A percentile compares a stretch with the other conserved stretches of the same genome.
Evolutionary conservation across 2,797 vertebrate genomes (phyloP).

Genomic region (Epinephelus awoara): DNA sequence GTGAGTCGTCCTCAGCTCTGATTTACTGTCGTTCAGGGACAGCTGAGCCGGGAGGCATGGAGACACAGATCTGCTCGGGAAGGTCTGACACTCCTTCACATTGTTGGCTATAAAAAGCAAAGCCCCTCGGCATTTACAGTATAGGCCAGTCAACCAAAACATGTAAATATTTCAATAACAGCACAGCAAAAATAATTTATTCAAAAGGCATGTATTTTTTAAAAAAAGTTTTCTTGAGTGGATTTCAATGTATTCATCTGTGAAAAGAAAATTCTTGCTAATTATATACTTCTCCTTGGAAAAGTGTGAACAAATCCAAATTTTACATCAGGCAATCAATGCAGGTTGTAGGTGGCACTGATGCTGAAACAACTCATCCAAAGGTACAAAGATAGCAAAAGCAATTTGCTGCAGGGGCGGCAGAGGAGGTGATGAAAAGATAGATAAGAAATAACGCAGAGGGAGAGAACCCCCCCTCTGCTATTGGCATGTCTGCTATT

Average conservation of each 20-base stretch:
- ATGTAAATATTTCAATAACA: background rate
- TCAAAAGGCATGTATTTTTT: background rate
- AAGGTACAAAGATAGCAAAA: background rate
- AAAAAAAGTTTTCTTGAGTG: background rate
- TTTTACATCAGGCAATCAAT: background rate
- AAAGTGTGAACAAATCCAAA: background rate
- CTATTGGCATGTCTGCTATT: constrained; percentile 57
- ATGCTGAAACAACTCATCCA: background rate
- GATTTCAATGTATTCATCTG: background rate
- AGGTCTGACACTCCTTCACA: constrained; percentile 22
- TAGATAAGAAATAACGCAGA: constrained; percentile 33
- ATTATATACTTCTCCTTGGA: background rate
- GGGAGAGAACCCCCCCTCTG: constrained; percentile 6
- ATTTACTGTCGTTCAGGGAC: constrained; percentile 60
- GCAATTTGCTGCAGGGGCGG: background rate
- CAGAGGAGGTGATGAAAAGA: constrained; percentile 45
- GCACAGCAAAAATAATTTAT: background rate
- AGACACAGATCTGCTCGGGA: constrained; percentile 2
- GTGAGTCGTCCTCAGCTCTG: constrained; percentile 40
- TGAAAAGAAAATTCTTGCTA: background rate
- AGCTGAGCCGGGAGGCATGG: constrained; percentile 12
- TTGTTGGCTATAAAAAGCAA: constrained; percentile 51
- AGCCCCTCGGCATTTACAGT: background rate
- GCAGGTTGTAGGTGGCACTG: background rate
- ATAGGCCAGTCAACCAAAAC: background rate